Base-by-base conservation (phyloP, 2,888 invertebrate species). In the Leptarthrus brevirostris region DNA sequence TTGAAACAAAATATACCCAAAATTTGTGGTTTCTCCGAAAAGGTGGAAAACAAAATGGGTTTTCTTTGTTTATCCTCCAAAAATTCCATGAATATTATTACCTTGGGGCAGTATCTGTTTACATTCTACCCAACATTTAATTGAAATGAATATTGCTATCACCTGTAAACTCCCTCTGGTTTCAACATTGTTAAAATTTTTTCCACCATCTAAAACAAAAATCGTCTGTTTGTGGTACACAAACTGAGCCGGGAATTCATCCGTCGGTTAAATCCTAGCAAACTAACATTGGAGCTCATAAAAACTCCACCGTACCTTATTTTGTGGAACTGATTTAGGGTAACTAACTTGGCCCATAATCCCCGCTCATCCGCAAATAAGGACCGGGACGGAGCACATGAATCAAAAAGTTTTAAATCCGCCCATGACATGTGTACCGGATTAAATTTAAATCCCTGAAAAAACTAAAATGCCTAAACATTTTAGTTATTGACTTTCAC, bases 351-450 rank as follows among this genome's bases (percentile, higher is more conserved):
- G 6, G 8, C 6, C 44, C 64, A 47, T 66, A 47, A 47, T 66
- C 44, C 44, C 22, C 47, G 20, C 64, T 12, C 24, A 47, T 66
- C 47, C 26, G 40, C 64, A 44, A 22, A 16, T 16, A 66, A 66
- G 40, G 20, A 8, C 36, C 34, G 20, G 40, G 47, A 26, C 18
- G 36, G 52, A 69, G 52, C 52, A 22, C 34, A 69, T 69, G 69
- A 69, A 69, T 69, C 69, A 69, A 69, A 69, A 69, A 69, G 52
- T 69, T 69, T 52, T 34, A 52, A 69, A 69, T 49, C 49, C 69
- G 36, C 24, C 52, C 52, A 26, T 34, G 69, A 69, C 69, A 69
- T 69, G 69, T 69, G 69, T 49, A 52, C 20, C 18, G 49, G 49
- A 69, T 69, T 52, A 69, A 69, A 69, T 52, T 69, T 69, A 24